Base-by-base conservation (phyloP, 1,140 invertebrate genomes). In the Solen grandis region DNA sequence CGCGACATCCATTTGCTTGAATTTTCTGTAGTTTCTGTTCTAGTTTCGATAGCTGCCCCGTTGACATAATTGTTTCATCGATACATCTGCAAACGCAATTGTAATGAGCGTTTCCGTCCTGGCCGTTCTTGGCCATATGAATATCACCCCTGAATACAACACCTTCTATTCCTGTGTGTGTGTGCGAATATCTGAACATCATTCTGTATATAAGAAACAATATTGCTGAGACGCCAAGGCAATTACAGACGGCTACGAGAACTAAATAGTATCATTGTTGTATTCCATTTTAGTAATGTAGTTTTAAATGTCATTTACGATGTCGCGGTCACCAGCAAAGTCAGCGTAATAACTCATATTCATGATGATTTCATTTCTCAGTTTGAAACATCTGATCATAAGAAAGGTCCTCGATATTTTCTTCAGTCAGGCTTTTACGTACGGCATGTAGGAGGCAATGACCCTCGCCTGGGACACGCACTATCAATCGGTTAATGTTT, bases 381-480 rank as follows among this genome's bases (percentile, higher is more conserved):
- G 60, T 36, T 25, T 50, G 22, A 29, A n/a, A 66, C 41, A 66
- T 3, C 41, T 41, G n/a, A 29, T 52, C 46, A 52, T 69, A 29
- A 1, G 41, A 27, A 27, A 69, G 0, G 22, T 29, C 36, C 22
- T 13, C 25, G 8, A 69, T 69, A 3, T 52, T 29, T 54, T 69
- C 65, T 29, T 16, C 46, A 8, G 22, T 14, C 13, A 69, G 36
- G 16, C 41, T 54, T 33, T 54, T 52, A 1, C 65, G 25, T 19
- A 69, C 46, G 16, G 65, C 36, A 54, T 69, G 46, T 19, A 69
- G 22, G 8, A 69, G 46, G n/a, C 65, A 69, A 27, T 69, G 65
- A 3, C 65, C 65, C 16, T 66, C 65, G 5, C 65, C 46, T 22
- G 41, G 22, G 5, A 69, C 46, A 10, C n/a, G 25, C 22, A 52